Evolutionary conservation across 2,797 vertebrate species (phyloP), one percentile per base, ranked within the genome.

Genomic region (Arvicola amphibius): DNA sequence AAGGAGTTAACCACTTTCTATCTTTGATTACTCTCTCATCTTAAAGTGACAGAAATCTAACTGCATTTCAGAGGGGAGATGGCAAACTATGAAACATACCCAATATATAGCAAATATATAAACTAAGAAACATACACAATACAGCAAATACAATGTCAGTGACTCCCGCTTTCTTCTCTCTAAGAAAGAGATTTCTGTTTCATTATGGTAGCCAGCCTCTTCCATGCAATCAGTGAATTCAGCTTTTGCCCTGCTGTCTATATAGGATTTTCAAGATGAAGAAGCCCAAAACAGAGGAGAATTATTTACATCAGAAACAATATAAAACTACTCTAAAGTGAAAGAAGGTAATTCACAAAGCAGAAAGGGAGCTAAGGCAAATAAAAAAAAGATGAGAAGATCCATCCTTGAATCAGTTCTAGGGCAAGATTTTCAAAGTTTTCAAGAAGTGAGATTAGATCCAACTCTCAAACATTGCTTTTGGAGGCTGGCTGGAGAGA

Each of bases 21-120:
- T 67, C 17, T 51, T 84, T n/a, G 34, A 53, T 84, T 90, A 25
- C 83, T 67, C 6, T 86, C 83, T 94, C 56, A 88, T 93, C 46
- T 94, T 69, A 90, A 95, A 93, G 81, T 95, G 51, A 6, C 88
- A 91, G 88, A 92, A 73, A 78, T 84, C 51, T 56, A 93, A 85
- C 91, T 7, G 25, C 16, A 59, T 73, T 48, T 92, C 13, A n/a
- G 11, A 92, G 17, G 87, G 37, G 23, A 81, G 9, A 67, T 92
- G 40, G 53, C 81, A 69, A 34, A 85, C 46, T 48, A 29, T 81
- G 67, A 78, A 80, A 88, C 63, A 3, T 76, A 21, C 29, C 56
- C 40, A 61, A 89, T 9, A 74, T 61, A 46, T 53, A 16, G 25
- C 11, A 90, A 95, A 90, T 80, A 76, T 53, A 53, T 53, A 53